phyloP scores from a whole-genome alignment of 2,888 invertebrate species.

The Apamea monoglypha region DNA sequence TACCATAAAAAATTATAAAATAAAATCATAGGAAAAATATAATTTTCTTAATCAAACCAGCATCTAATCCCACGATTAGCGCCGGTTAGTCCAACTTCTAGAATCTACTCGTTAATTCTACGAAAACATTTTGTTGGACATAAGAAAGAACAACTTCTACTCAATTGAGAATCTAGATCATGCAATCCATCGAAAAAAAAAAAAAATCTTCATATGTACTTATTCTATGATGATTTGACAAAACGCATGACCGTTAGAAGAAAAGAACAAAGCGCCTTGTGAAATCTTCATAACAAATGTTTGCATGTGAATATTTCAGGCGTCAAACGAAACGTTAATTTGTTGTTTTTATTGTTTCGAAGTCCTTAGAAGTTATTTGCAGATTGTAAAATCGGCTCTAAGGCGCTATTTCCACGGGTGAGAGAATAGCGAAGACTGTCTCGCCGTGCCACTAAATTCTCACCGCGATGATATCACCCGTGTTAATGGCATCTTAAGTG shows the following conservation, averaged over 20 bases:
- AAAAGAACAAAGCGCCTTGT: background rate
- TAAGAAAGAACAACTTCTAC: background rate
- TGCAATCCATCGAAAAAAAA: background rate
- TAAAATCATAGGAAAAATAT: background rate
- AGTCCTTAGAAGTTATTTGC: too few relatives aligned
- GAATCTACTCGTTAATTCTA: conserved; percentile 6
- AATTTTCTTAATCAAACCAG: background rate
- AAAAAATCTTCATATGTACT: too few relatives aligned
- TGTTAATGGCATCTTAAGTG: too few relatives aligned
- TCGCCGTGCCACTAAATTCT: too few relatives aligned
- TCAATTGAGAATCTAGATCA: background rate
- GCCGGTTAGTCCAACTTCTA: background rate
- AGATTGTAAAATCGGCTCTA: too few relatives aligned
- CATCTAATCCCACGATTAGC: background rate
- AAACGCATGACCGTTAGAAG: background rate
- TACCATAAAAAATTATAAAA: background rate
- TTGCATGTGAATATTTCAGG: background rate
- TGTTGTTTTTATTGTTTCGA: too few relatives aligned
- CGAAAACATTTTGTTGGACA: conserved; percentile 9
- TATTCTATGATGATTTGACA: too few relatives aligned
- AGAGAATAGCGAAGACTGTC: too few relatives aligned
- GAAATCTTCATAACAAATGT: background rate
- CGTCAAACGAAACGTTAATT: background rate
- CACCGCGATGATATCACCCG: too few relatives aligned
- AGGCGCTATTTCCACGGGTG: too few relatives aligned